Percentiles rank a stretch among this genome's conserved stretches.
phyloP scores from a whole-genome alignment of 1,140 invertebrate species.

The Phocides pigmalion region DNA sequence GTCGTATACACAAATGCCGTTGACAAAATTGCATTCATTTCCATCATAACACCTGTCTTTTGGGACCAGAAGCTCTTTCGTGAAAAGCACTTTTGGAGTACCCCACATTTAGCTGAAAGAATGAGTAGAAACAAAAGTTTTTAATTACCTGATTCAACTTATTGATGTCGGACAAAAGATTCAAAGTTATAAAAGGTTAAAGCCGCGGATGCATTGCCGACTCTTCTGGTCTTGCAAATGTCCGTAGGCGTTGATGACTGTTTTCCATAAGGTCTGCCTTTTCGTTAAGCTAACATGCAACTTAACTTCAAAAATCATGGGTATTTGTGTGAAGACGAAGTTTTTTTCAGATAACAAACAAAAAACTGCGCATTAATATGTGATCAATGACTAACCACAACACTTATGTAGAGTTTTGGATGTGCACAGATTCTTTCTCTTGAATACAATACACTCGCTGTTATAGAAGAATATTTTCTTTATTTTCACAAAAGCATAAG shows the following conservation, averaged over 20 bases:
- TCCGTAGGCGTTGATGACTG: too few relatives aligned
- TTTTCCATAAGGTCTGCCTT: too few relatives aligned
- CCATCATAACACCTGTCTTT: slow-evolving; percentile 48
- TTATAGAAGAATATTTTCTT: slow-evolving; percentile 69
- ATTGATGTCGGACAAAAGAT: too few relatives aligned
- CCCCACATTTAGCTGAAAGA: slow-evolving; percentile 66
- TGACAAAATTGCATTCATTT: slow-evolving; percentile 51
- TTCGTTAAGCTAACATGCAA: too few relatives aligned
- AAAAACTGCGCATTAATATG: too few relatives aligned
- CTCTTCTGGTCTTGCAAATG: too few relatives aligned
- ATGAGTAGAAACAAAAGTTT: background rate
- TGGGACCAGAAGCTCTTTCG: slow-evolving; percentile 48
- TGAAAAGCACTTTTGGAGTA: slow-evolving; percentile 64
- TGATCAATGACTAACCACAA: slow-evolving; percentile 55
- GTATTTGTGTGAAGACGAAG: too few relatives aligned
- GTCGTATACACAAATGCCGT: slow-evolving; percentile 46
- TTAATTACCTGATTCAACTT: too few relatives aligned
- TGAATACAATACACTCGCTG: slow-evolving; percentile 64
- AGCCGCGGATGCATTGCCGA: too few relatives aligned
- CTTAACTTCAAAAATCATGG: too few relatives aligned
- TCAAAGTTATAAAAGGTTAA: too few relatives aligned
- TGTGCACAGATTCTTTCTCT: slow-evolving; percentile 55
- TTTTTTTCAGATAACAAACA: too few relatives aligned
- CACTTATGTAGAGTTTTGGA: slow-evolving; percentile 63
- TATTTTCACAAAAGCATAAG: slow-evolving; percentile 62